Percentiles rank a stretch among this genome's conserved stretches.
phyloP scores from a whole-genome alignment of 2,888 invertebrate species.

The Callyntrura guangdongensis region DNA sequence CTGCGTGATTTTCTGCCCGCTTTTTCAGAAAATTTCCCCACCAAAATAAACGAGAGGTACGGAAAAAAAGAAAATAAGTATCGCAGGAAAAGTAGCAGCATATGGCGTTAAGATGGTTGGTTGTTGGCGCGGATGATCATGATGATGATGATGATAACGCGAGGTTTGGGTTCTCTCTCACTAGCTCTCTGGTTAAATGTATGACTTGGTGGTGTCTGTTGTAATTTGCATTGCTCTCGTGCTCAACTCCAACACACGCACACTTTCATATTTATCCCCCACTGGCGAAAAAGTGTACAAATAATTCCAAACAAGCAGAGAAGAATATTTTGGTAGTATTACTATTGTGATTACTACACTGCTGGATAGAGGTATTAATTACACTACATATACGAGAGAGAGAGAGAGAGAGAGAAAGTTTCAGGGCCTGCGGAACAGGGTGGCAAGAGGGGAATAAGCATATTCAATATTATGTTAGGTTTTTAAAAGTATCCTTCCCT shows the following conservation, averaged over 20 bases:
- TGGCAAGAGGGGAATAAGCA: background rate
- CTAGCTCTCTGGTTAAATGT: background rate
- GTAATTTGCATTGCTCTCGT: constrained; percentile 36
- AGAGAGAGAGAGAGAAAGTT: background rate
- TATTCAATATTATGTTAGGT: no score
- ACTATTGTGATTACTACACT: background rate
- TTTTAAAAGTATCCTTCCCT: no score
- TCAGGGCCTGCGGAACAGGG: background rate
- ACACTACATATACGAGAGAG: background rate
- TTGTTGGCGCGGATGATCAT: background rate
- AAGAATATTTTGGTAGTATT: background rate
- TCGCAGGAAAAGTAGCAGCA: constrained; percentile 35
- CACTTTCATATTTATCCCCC: background rate
- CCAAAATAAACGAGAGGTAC: background rate
- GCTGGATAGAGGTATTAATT: background rate
- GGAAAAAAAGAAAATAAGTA: constrained; percentile 12
- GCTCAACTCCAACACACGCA: constrained; percentile 21
- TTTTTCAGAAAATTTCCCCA: background rate
- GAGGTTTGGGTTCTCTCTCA: no score
- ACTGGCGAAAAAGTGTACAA: background rate
- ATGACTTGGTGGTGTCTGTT: constrained; percentile 24
- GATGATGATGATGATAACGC: no score
- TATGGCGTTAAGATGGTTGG: constrained; percentile 47
- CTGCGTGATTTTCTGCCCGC: constrained; percentile 26
- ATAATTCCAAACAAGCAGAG: background rate